Evolutionary conservation across 1,140 invertebrate species (phyloP).

Genomic region (Pachypsylla venusta): DNA sequence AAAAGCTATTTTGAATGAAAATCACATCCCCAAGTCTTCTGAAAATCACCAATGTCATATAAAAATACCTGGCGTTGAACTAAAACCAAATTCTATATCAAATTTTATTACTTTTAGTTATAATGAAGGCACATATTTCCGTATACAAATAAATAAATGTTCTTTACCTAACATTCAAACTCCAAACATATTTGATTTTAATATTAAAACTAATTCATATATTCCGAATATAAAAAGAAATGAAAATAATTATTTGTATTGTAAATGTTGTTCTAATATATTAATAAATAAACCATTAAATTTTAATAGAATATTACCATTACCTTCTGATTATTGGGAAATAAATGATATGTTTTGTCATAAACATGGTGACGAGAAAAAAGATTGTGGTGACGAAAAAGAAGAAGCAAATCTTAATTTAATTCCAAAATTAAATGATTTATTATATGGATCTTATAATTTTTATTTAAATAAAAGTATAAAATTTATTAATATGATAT

Average conservation of each 20-base stretch:
- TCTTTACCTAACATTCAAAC: background rate
- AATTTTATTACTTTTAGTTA: background rate
- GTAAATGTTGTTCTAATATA: background rate
- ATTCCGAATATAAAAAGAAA: background rate
- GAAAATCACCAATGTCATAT: background rate
- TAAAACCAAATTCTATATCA: background rate
- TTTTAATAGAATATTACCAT: background rate
- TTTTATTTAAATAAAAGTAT: background rate
- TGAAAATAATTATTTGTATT: background rate
- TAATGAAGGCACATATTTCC: background rate
- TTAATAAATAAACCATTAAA: background rate
- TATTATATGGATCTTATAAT: background rate
- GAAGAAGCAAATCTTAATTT: background rate
- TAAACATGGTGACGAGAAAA: too few relatives aligned
- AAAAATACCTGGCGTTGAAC: background rate
- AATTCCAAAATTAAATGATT: background rate
- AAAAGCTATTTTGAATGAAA: too few relatives aligned
- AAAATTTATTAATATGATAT: background rate
- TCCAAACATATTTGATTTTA: background rate
- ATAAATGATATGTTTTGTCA: background rate
- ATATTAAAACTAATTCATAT: background rate
- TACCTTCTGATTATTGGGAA: slow-evolving; percentile 1
- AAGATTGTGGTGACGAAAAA: too few relatives aligned
- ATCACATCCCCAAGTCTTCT: too few relatives aligned
- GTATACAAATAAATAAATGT: background rate